Evolutionary conservation across 2,888 invertebrate species (phyloP).

Genomic region (Arge pagana): DNA sequence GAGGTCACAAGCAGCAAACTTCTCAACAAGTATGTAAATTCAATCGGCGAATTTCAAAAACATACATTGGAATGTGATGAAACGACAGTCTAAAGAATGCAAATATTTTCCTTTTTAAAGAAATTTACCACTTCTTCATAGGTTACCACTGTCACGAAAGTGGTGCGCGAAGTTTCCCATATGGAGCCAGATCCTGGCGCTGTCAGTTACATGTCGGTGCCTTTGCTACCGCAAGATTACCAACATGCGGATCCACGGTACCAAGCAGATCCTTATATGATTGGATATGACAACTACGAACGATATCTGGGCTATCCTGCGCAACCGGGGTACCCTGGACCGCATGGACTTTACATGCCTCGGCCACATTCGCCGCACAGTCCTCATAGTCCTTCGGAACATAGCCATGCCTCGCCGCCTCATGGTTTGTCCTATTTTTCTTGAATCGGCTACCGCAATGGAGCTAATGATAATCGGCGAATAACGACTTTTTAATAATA

Average conservation of each 20-base stretch:
- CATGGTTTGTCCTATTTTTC: constrained; percentile 45
- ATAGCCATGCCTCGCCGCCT: constrained; percentile 56
- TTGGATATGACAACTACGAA: constrained; percentile 59
- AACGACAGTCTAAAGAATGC: too few relatives aligned
- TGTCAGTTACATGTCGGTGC: constrained; percentile 56
- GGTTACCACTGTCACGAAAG: constrained; percentile 74
- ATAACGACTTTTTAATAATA: not conserved
- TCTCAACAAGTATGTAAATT: constrained; percentile 63
- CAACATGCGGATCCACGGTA: constrained; percentile 54
- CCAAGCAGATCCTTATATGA: constrained; percentile 55
- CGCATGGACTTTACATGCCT: constrained; percentile 55
- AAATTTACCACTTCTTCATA: constrained; percentile 49
- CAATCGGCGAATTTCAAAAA: not conserved
- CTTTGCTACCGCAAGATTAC: constrained; percentile 55
- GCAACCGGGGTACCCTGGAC: constrained; percentile 54
- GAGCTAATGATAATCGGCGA: not conserved
- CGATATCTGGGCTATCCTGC: constrained; percentile 56
- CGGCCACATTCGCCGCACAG: constrained; percentile 48
- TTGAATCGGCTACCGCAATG: not conserved
- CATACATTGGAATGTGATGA: too few relatives aligned
- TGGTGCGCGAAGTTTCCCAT: constrained; percentile 68
- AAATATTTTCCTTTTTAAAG: too few relatives aligned
- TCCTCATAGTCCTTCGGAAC: constrained; percentile 55
- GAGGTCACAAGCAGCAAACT: constrained; percentile 71
- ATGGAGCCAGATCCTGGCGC: constrained; percentile 63